Evolutionary conservation across 2,888 invertebrate genomes (phyloP), one percentile per base, ranked within the genome.

Genomic region (Clistopyga incitator): DNA sequence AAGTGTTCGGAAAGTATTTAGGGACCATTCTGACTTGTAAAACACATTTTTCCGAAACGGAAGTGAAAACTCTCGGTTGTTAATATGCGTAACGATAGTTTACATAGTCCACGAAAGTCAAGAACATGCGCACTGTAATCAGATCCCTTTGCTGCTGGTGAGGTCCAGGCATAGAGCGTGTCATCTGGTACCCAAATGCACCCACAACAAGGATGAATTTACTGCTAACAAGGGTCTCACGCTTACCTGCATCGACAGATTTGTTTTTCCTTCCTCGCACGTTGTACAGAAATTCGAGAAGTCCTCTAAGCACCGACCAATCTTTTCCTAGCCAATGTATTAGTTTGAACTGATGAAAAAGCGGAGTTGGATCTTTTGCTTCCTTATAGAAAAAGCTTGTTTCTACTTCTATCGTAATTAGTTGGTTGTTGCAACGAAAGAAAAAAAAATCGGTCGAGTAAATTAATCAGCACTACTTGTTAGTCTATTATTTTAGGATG

Each of bases 161-260:
- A 54, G 54, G 54, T 56, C 25, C 56, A 56, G 15, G n/a, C 56
- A 15, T 13, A 23, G 25, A 25, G 25, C 25, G 56, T 56, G 64
- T 64, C 64, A 64, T 64, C 64, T 64, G 64, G 64, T 42, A 64
- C 38, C 64, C 64, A 64, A 64, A 64, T 64, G 64, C 64, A 20
- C 64, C 42, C 42, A 2, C 20, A 64, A 64, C 64, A 13, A 64
- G 61, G n/a, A 61, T n/a, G 20, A 38, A 64, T 64, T 64, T 64
- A 64, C 42, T 11, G 64, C 25, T 20, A 25, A 38, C 64, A 8
- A 64, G 64, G 38, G 38, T 64, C 38, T 38, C 64, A 20, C 38
- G 64, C 20, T 20, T 42, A 38, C 18, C 38, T 34, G 10, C 20
- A 64, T 64, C 11, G 42, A 42, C 42, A 10, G 6, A 42, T 1